Evolutionary conservation across 2,888 invertebrate genomes (phyloP).

Genomic region (Vandiemenella viatica): DNA sequence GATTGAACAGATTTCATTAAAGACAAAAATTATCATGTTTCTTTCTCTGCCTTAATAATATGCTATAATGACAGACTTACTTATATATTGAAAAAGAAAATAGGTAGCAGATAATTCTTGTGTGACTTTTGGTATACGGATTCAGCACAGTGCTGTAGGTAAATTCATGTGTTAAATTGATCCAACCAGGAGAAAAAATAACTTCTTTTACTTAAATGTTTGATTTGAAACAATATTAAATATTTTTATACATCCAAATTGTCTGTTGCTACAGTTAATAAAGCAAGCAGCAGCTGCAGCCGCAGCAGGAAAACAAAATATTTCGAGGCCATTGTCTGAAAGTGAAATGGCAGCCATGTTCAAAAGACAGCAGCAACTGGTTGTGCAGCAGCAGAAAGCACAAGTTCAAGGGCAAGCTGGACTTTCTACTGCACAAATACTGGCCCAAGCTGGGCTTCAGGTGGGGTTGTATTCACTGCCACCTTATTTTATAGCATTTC

Average conservation of each 20-base stretch:
- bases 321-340: slow-evolving; percentile 33
- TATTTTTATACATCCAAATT: too few species aligned
- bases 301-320: slow-evolving; percentile 14
- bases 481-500: too few species aligned
- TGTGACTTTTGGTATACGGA: too few species aligned
- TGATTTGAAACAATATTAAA: too few species aligned
- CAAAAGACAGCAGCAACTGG: slow-evolving; percentile 33
- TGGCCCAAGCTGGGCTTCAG: slow-evolving; percentile 39
- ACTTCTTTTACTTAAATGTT: too few species aligned
- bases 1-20: slow-evolving; percentile 3
- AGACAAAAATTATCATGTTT: background rate
- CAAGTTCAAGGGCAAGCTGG: slow-evolving; percentile 27
- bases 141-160: too few species aligned
- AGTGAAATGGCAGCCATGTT: slow-evolving; percentile 42
- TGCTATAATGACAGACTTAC: too few species aligned
- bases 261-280: background rate
- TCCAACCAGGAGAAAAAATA: too few species aligned
- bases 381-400: slow-evolving; percentile 27
- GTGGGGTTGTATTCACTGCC: slow-evolving; percentile 14
- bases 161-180: too few species aligned
- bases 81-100: too few species aligned
- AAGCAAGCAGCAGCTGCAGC: slow-evolving; percentile 4
- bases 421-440: slow-evolving; percentile 36
- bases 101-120: too few species aligned
- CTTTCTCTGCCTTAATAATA: background rate